Evolutionary conservation across 2,113 vertebrate genomes (phyloP), one percentile per base, ranked within the genome.

Genomic region (Nyctereutes procyonoides): DNA sequence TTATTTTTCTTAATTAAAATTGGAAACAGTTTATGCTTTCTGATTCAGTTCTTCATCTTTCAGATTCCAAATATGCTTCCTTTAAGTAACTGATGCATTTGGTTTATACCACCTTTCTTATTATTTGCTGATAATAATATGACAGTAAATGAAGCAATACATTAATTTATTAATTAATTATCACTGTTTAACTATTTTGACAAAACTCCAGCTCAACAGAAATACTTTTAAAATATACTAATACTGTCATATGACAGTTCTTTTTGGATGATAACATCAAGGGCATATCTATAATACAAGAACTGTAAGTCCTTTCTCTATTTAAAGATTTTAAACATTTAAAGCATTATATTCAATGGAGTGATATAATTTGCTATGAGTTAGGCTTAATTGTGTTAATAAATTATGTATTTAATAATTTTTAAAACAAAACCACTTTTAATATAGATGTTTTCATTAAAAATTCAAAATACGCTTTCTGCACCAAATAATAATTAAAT

Each of bases 1-100:
- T 62, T 87, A 53, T 43, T 84, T 88, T 87, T 81, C 38, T 95
- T 96, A 76, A 90, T 94, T 92, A 93, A 93, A 83, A 30, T 77
- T 87, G 35, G 74, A 94, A 96, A n/a, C 20, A 62, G 20, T 92
- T 26, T 71, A 10, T 84, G 24, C 20, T 98, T 96, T 90, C 14
- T 93, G 53, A 90, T 26, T 96, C 19, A 95, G 62, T 60, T 96
- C 48, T 56, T 95, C 83, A 93, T 20, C 55, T 77, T 94, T 83
- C n/a, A 73, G 12, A 87, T 77, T 86, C 30, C 48, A 88, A 87
- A 62, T 35, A 8, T 74, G 20, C 35, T 80, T 89, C 35, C n/a
- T 88, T 77, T 84, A 74, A 92, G 93, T 32, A 96, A 79, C 48
- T 76, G 51, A 24, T 83, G 32, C 8, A 67, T 87, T 79, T 69